These are phyloP conservation scores for Brachyalestes nurse DNA, from an alignment of 2,797 vertebrate genomes.

Conservation along the genomic window DNA sequence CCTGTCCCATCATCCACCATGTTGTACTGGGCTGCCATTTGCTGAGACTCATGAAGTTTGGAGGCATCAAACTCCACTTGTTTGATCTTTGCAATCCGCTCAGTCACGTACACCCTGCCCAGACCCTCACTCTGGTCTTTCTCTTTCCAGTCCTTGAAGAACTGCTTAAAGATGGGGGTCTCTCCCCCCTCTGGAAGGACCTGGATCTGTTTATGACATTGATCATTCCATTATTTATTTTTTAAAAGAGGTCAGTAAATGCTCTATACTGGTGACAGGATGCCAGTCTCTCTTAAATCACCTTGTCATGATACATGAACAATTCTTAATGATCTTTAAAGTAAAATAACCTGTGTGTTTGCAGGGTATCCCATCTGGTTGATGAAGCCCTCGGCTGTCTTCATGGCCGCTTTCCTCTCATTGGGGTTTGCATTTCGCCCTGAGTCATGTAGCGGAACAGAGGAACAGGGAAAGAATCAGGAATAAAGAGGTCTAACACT, in stretches of 20 bases:
- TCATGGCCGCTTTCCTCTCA: constrained; percentile 91
- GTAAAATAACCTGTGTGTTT: constrained; percentile 82
- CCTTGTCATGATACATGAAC: not conserved
- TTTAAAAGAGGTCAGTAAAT: not conserved
- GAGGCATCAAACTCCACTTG: constrained; percentile 88
- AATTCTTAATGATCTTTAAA: not conserved
- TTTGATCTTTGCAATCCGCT: constrained; percentile 85
- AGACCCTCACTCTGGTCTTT: constrained; percentile 87
- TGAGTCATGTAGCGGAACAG: constrained; percentile 52
- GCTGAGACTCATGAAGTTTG: constrained; percentile 83
- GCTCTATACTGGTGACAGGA: not conserved
- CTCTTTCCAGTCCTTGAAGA: constrained; percentile 89
- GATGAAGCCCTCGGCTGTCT: constrained; percentile 89
- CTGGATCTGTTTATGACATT: constrained; percentile 81
- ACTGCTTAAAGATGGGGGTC: constrained; percentile 91
- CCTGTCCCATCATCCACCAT: constrained; percentile 91
- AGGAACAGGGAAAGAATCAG: not conserved
- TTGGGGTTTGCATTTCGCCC: constrained; percentile 86
- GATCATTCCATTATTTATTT: not conserved
- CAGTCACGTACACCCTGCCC: constrained; percentile 86
- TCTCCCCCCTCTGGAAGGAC: constrained; percentile 91
- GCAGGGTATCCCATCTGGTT: constrained; percentile 87
- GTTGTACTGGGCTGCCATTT: constrained; percentile 91
- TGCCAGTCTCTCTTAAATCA: not conserved
- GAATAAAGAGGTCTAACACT: not conserved